Evolutionary conservation across 2,113 vertebrate species (phyloP).

Genomic region (Pycnonotus jocosus): DNA sequence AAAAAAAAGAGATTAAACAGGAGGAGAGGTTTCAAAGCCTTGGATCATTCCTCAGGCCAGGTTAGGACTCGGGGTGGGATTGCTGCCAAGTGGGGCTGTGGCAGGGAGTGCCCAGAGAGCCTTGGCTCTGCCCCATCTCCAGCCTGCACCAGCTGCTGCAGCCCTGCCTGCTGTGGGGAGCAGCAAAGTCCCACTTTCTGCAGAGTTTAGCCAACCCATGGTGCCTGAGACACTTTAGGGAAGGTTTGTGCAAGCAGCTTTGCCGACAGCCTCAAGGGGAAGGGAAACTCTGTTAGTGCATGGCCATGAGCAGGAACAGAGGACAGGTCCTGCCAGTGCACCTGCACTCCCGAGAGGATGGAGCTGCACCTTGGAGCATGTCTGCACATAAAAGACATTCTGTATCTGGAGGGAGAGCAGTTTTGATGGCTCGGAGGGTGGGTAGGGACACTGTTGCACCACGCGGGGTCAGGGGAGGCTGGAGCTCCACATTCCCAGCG

Average conservation of each 20-base stretch:
- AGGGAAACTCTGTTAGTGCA: not conserved
- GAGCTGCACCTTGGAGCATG: not conserved
- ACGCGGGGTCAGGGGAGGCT: accelerated
- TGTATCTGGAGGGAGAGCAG: not conserved
- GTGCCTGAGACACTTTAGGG: not conserved
- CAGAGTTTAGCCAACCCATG: accelerated
- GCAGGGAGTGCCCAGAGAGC: accelerated
- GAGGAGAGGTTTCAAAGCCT: not conserved
- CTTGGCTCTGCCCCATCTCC: not conserved
- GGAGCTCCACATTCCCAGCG: accelerated
- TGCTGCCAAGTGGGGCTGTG: not conserved
- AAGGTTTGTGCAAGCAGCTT: not conserved
- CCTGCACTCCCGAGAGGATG: not conserved
- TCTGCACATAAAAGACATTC: not conserved
- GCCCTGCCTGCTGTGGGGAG: not conserved
- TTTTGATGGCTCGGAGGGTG: not conserved
- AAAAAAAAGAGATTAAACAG: not conserved
- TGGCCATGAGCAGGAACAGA: not conserved
- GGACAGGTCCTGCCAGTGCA: not conserved
- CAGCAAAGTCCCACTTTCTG: not conserved
- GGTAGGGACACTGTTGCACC: not conserved
- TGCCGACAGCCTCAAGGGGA: not conserved
- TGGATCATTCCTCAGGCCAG: accelerated
- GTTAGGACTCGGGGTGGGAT: accelerated
- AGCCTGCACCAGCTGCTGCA: not conserved